phyloP scores from a whole-genome alignment of 2,113 vertebrate species.

The Monopterus albus region DNA sequence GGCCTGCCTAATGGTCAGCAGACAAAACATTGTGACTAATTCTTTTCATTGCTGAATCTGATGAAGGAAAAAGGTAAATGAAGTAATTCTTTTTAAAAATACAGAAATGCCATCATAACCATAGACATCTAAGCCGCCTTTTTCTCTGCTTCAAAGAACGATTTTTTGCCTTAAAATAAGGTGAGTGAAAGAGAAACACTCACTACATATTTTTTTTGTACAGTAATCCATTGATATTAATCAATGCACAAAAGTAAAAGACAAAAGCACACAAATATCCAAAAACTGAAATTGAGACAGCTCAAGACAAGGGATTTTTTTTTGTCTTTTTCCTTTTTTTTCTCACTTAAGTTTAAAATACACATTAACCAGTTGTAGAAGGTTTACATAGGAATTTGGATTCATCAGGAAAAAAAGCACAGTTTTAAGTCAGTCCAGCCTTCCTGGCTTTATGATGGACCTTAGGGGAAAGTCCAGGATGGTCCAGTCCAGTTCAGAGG shows the following conservation, averaged over 20 bases:
- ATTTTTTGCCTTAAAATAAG: slow-evolving; percentile 63
- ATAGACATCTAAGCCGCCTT: slow-evolving; percentile 66
- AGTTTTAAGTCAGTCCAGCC: slow-evolving; percentile 72
- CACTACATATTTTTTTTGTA: slow-evolving; percentile 61
- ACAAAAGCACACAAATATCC: slow-evolving; percentile 73
- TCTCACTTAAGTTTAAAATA: slow-evolving; percentile 70
- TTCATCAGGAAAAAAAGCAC: slow-evolving; percentile 68
- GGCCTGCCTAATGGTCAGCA: slow-evolving; percentile 26
- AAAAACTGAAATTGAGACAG: slow-evolving; percentile 71
- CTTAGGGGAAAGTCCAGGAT: slow-evolving; percentile 34
- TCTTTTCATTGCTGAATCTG: slow-evolving; percentile 48
- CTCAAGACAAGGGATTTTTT: slow-evolving; percentile 62
- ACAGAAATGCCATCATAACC: slow-evolving; percentile 69
- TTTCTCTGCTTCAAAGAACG: slow-evolving; percentile 53
- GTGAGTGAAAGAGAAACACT: slow-evolving; percentile 63
- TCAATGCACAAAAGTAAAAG: slow-evolving; percentile 76
- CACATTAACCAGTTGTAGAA: slow-evolving; percentile 68
- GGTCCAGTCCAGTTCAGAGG: slow-evolving; percentile 40
- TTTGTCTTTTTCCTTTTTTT: slow-evolving; percentile 36
- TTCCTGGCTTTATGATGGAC: slow-evolving; percentile 61
- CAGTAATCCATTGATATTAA: slow-evolving; percentile 71
- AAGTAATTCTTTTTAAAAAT: slow-evolving; percentile 48
- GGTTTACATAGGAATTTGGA: slow-evolving; percentile 74
- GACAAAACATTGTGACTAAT: slow-evolving; percentile 53
- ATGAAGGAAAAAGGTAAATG: slow-evolving; percentile 48